Base-by-base conservation (phyloP, 2,797 vertebrate genomes). In the Sardinella longiceps region DNA sequence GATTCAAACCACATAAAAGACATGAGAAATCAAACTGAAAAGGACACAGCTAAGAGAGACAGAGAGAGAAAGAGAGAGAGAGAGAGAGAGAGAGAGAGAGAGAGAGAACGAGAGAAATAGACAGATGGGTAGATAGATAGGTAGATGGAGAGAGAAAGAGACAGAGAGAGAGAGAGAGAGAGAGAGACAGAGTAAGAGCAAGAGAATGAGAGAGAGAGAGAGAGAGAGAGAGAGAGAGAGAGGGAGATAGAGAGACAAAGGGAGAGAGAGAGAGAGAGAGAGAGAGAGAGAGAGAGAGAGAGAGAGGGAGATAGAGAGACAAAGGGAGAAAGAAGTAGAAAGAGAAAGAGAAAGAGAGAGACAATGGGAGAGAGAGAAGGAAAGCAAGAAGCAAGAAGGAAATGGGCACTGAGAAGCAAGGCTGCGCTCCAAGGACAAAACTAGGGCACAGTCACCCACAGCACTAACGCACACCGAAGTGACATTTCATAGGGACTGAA, bases 401-500 rank as follows among this genome's bases (percentile, higher is more conserved):
- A 50, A 45, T 23, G 15, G 18, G 30, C 58, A 82, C 11, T 7
- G 66, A 74, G 39, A 39, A 33, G 14, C 30, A 37, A 37, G 14
- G 30, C 12, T 74, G 15, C 33, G 11, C 30, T 74, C 30, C 3
- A 74, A 74, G 45, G 63, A 25, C 10, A 10, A 80, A 80, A 50
- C 43, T 50, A 45, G 74, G 74, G 51, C 39, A 81, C 10, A 56
- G 37, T 2, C 28, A 39, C 5, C 50, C 10, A 39, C 60, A 18
- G 56, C 46, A 28, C 30, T 84, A 58, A 82, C 60, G 37, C 53
- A 82, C n/a, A 28, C 28, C 60, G 48, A 87, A 25, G 43, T 12
- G 46, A 80, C 25, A 80, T 81, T 84, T 74, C 56, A 46, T n/a
- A 37, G 15, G 80, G 43, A 53, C 51, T 80, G 37, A 63, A 43